phyloP scores from a whole-genome alignment of 2,888 invertebrate species.

The Cephus spinipes region DNA sequence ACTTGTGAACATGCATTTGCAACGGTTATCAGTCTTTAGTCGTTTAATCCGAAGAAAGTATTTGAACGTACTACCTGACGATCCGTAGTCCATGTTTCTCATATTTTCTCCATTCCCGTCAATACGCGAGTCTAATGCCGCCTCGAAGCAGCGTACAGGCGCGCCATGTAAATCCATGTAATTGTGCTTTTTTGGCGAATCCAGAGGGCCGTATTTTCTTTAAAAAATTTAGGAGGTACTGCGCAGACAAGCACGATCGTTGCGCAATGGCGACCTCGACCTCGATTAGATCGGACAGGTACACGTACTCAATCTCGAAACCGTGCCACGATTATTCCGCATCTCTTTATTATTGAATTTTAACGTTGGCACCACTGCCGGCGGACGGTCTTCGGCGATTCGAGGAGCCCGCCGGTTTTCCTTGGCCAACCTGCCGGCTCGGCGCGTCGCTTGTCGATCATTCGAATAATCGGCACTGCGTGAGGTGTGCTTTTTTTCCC shows the following conservation, averaged over 20 bases:
- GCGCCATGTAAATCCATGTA: too few species aligned
- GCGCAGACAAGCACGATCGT: constrained; percentile 7
- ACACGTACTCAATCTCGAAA: constrained; percentile 1
- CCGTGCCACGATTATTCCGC: constrained; percentile 2
- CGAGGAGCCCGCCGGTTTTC: not conserved
- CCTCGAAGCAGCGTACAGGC: not conserved
- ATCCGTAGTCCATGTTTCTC: too few species aligned
- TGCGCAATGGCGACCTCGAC: constrained; percentile 19
- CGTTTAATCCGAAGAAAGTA: not conserved
- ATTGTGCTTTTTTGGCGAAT: too few species aligned
- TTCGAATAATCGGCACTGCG: not conserved
- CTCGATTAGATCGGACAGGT: constrained; percentile 17
- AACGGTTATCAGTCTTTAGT: too few species aligned
- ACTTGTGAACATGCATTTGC: too few species aligned
- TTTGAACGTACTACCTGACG: not conserved
- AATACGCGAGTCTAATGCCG: too few species aligned
- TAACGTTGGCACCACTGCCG: not conserved
- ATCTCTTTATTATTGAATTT: constrained; percentile 10
- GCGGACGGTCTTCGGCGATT: not conserved
- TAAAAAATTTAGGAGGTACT: not conserved
- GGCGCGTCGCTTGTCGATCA: not conserved
- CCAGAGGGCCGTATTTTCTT: not conserved
- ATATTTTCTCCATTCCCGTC: too few species aligned
- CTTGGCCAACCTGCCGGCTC: not conserved
- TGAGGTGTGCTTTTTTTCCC: too few species aligned